Evolutionary conservation across 1,140 invertebrate genomes (phyloP), one percentile per base, ranked within the genome.

Genomic region (Hylyphantes graminicola): DNA sequence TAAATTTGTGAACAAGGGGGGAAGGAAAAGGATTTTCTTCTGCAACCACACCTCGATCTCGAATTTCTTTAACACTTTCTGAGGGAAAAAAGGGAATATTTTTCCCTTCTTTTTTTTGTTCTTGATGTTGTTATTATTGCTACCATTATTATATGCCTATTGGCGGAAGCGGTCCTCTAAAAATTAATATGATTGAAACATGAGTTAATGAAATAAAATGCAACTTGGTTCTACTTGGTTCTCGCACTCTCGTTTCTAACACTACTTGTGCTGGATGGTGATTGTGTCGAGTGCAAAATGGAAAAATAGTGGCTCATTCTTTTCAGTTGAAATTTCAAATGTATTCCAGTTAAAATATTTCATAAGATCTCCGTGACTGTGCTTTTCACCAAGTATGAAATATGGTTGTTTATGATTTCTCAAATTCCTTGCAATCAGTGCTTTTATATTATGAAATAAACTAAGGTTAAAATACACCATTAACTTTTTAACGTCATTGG

Each of bases 161-260:
- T 83, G 70, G 10, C 68, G 64, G 67, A 72, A 75, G 17, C 68
- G 55, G 80, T 70, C 80, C 80, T 83, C 75, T 1, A 83, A 83
- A 83, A 83, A 83, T 83, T 83, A 83, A 83, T 83, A 83, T 83
- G 80, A 83, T 83, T 83, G 80, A 83, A 83, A 83, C 80, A 83
- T 61, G 80, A 75, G 80, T 83, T 83, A 83, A 83, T 83, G 80
- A 83, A 83, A 83, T 83, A 83, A 61, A 83, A 83, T 74, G 68
- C 70, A 83, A 83, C 68, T 83, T 75, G 21, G 55, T 61, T 67
- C 59, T 67, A 64, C 35, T 78, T 48, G 48, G 11, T 61, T 59
- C 65, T 35, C 53, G 48, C 51, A 21, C 67, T 59, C 19, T 6
- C 64, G 5, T 63, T 54, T 15, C 21, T 51, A 15, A 13, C 61